Conservation (phyloP, 2,797 vertebrate genomes). For the Neomorphus geoffroyi region DNA sequence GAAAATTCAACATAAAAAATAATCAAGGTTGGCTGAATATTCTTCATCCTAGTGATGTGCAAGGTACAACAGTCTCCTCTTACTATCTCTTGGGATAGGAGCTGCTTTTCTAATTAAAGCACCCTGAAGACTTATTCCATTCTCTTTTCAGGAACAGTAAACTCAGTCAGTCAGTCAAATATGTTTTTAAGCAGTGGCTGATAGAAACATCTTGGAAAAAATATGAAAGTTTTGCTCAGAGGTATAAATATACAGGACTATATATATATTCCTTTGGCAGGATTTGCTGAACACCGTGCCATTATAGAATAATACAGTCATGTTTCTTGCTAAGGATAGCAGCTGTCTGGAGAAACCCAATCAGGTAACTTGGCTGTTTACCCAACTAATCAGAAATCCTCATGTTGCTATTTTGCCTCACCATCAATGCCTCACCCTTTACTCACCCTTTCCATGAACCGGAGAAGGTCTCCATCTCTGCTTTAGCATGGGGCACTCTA, state of each 20-base stretch:
- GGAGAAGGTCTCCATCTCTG: background rate
- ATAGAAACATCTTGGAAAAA: background rate
- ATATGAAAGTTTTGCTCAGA: background rate
- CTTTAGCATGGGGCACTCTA: background rate
- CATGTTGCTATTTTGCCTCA: background rate
- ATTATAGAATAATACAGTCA: background rate
- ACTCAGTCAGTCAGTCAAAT: background rate
- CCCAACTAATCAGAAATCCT: background rate
- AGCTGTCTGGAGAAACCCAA: background rate
- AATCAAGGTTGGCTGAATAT: background rate
- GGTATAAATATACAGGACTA: background rate
- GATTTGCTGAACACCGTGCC: background rate
- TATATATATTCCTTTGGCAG: background rate
- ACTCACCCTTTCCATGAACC: background rate
- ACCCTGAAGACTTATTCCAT: background rate
- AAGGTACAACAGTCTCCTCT: background rate
- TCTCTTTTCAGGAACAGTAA: background rate
- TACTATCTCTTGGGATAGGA: background rate
- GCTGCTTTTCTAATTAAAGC: background rate
- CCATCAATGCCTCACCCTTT: too few species aligned
- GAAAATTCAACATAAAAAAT: background rate
- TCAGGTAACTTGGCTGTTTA: background rate
- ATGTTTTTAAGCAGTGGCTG: background rate
- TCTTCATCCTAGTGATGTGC: background rate
- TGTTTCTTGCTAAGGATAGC: background rate